phyloP scores from a whole-genome alignment of 2,113 vertebrate genomes.

The Empidonax alnorum region DNA sequence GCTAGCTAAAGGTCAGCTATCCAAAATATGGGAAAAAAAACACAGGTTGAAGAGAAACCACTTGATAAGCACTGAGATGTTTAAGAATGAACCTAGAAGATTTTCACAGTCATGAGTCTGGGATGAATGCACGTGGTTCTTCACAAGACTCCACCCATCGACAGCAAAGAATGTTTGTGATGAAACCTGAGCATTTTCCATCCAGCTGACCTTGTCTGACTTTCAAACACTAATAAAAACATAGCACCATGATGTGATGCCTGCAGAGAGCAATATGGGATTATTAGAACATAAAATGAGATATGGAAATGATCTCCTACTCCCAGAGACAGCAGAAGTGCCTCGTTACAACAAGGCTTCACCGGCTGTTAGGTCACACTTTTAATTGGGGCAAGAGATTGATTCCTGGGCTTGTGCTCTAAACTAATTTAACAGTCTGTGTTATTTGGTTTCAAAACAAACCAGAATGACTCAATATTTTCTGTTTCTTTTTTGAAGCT shows the following conservation, averaged over 20 bases:
- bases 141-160: not conserved
- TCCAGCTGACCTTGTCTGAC: slow-evolving; percentile 17
- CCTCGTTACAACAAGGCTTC: not conserved
- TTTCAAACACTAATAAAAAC: slow-evolving; percentile 25
- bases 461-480: not conserved
- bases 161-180: not conserved
- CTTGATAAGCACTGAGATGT: not conserved
- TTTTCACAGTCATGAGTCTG: not conserved
- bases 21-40: rapidly evolving
- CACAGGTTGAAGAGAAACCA: not conserved
- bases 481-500: not conserved
- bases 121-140: not conserved
- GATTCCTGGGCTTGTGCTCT: not conserved
- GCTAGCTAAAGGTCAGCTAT: not conserved
- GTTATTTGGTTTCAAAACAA: not conserved
- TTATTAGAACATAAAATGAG: slow-evolving; percentile 39
- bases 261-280: slow-evolving; percentile 20
- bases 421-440: not conserved
- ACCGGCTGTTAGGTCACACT: not conserved
- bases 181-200: not conserved
- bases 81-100: not conserved
- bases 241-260: not conserved
- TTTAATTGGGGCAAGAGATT: not conserved
- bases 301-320: not conserved
- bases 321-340: not conserved